Evolutionary conservation across 2,888 invertebrate species (phyloP), one percentile per base, ranked within the genome.

Genomic region (Galerucella pusilla): DNA sequence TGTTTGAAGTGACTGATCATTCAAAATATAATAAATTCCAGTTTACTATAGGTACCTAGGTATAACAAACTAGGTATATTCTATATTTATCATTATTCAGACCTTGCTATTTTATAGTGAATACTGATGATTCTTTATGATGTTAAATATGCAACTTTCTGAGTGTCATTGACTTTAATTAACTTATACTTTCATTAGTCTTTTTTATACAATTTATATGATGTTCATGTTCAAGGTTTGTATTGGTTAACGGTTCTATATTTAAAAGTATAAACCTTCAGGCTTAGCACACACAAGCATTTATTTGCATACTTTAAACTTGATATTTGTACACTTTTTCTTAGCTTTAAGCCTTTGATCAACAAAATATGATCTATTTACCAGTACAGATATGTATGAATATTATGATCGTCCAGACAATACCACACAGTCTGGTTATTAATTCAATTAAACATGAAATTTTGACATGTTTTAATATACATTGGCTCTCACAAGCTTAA

Each of bases 91-190:
- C 57, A 57, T 16, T 57, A 57, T 57, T 57, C 16, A 16, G 20
- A 57, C 57, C 7, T n/a, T 16, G 9, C 16, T 16, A 20, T 57
- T 20, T 57, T 20, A 16, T 16, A 20, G 20, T 57, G 57, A 57
- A 57, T 57, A 20, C 16, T n/a, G 16, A 57, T 57, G 16, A 16
- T 9, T 16, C 2, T 57, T 16, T 20, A 49, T 57, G 2, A 57
- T 57, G 16, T 57, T 57, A 16, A 57, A 16, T 57, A 57, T 57
- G 2, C 14, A 9, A 57, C n/a, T 61, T 61, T 61, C 9, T 25
- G 2, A 45, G 46, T 65, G 64, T 65, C 20, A 65, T 45, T 65
- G 46, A 65, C 46, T 16, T 64, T 45, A 64, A 45, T 20, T 12
- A 16, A 46, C 9, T 16, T 7, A 20, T 11, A 9, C 20, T 16